Percentiles rank a stretch among this genome's conserved stretches.
Conservation (phyloP, 2,888 invertebrate genomes). For the Drosophila demipolita region DNA sequence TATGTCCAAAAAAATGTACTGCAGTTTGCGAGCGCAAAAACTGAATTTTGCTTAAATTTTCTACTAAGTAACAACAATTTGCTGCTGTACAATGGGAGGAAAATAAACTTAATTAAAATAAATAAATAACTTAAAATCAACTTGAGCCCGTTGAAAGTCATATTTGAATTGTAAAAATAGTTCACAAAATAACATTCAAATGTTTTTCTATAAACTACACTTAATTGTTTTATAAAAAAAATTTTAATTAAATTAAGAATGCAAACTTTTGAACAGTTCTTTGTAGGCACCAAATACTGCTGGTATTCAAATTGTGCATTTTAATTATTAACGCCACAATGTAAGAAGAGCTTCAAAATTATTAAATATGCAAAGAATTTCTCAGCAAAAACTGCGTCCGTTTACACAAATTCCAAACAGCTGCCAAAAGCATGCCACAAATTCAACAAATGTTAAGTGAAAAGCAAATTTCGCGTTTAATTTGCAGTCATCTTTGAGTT, state of each 20-base stretch:
- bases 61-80: not conserved
- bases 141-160: not conserved
- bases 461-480: conserved; percentile 57
- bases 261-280: not conserved
- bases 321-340: not conserved
- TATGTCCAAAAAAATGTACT: not conserved
- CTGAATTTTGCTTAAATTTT: not conserved
- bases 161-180: not conserved
- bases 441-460: conserved; percentile 27
- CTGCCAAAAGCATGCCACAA: not conserved
- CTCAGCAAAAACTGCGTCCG: not conserved
- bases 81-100: not conserved
- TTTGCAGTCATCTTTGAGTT: conserved; percentile 46
- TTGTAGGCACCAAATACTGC: not conserved
- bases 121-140: not conserved
- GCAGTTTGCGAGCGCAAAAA: not conserved
- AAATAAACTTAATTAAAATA: not conserved
- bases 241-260: not conserved
- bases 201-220: not conserved
- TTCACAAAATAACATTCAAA: not conserved
- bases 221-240: not conserved
- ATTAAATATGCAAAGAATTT: conserved; percentile 4
- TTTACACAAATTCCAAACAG: not conserved
- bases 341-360: not conserved
- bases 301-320: not conserved